Evolutionary conservation across 2,113 vertebrate genomes (phyloP).

Genomic region (Marmota flaviventris): DNA sequence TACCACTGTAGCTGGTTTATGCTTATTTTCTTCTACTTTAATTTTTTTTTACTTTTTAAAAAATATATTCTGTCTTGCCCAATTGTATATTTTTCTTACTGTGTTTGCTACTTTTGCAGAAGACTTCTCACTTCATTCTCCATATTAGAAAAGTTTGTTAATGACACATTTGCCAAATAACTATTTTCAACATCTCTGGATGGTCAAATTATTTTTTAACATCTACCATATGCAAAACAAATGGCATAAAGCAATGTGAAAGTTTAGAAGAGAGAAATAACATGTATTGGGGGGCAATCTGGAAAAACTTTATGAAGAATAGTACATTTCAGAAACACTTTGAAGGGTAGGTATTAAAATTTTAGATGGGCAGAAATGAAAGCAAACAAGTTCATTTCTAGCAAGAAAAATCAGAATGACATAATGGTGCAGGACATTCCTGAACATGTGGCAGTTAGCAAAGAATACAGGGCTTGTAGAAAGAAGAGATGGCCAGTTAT

Average conservation of each 20-base stretch:
- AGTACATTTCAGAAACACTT: background rate
- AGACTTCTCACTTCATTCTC: background rate
- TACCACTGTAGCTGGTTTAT: no score
- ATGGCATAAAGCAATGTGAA: background rate
- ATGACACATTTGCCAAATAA: background rate
- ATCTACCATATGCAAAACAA: background rate
- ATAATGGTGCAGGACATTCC: background rate
- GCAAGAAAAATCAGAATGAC: background rate
- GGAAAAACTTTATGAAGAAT: background rate
- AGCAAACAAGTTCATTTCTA: background rate
- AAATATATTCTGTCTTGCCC: background rate
- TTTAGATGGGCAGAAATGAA: background rate
- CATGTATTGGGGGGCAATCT: background rate
- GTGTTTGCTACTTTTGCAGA: no score
- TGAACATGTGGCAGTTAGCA: background rate
- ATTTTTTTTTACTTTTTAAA: background rate
- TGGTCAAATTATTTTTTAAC: background rate
- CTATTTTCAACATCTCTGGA: background rate
- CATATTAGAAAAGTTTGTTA: background rate
- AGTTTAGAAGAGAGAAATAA: background rate
- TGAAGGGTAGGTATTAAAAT: background rate
- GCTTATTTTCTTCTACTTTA: slow-evolving; percentile 20
- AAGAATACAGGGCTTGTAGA: background rate
- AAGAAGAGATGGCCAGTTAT: background rate
- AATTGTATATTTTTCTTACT: background rate